Base-by-base conservation (phyloP, 2,888 invertebrate species). In the Epistrophella euchroma region DNA sequence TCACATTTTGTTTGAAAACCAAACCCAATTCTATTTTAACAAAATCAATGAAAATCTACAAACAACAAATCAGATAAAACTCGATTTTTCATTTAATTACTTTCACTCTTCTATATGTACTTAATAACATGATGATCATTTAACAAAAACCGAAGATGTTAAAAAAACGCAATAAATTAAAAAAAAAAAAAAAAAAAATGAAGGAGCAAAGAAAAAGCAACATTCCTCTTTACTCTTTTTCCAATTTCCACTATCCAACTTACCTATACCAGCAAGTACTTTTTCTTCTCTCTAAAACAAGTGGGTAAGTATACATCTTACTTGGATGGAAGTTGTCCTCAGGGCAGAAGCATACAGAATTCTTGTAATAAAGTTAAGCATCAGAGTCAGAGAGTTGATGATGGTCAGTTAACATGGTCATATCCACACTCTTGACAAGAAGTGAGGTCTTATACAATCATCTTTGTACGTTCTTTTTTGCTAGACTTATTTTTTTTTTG, bases 371-470 rank as follows among this genome's bases (percentile, higher is more conserved):
- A 72, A 85, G 66, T 84, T 79, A 79, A 84, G 28, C 83, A 75
- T 70, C 74, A 43, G 47, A 37, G 19, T 70, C 74, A 43, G 47
- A 37, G 19, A 45, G 50, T 58, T 73, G 56, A 78, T 71, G 75
- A 71, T 85, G 80, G 72, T 72, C 84, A 76, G 84, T 85, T 75
- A 80, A 85, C 80, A 71, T 85, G 80, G 75, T 80, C 84, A 68
- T 80, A 75, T 84, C 71, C 58, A 72, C 75, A 80, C 70, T 45
- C 22, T 58, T 58, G 9, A 40, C 19, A 58, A 58, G 58, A 60
- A 66, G 15, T 19, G 19, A 52, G 17, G 19, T 80, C 85, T 85
- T 85, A 85, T 80, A 85, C 85, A 85, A 85, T 85, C 75, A 76
- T 75, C 64, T 62, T 71, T 75, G 43, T 37, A 22, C 15, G 15